These are phyloP conservation scores for Chlorodrepanis virens DNA, from an alignment of 2,113 vertebrate genomes.

Conservation along the genomic window DNA sequence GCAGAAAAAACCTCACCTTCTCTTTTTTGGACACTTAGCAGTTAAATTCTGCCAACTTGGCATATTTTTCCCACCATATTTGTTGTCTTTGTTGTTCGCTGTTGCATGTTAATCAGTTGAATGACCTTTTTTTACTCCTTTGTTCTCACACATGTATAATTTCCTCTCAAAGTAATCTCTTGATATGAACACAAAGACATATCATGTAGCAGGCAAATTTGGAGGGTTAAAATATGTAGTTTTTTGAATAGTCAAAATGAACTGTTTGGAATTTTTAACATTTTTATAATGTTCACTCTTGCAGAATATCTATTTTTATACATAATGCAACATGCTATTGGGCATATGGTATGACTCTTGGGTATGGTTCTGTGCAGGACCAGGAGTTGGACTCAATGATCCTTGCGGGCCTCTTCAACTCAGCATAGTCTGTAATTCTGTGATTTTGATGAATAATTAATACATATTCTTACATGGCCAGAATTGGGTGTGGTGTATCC, in stretches of 20 bases:
- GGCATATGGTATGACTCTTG: not conserved
- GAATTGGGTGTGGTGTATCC: not conserved
- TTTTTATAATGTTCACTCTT: not conserved
- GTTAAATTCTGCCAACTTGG: not conserved
- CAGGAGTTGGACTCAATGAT: not conserved
- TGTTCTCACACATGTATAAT: not conserved
- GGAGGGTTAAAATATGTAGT: not conserved
- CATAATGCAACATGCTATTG: rapidly evolving
- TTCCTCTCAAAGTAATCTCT: not conserved
- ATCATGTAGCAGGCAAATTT: not conserved
- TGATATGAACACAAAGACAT: not conserved
- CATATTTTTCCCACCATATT: not conserved
- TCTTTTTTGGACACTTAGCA: not conserved
- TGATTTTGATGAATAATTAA: not conserved
- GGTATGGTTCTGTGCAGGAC: not conserved
- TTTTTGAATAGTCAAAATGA: not conserved
- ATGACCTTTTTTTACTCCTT: not conserved
- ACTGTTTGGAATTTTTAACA: not conserved
- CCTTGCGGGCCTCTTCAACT: not conserved
- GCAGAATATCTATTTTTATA: not conserved
- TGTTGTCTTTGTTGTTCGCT: not conserved
- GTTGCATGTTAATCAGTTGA: not conserved
- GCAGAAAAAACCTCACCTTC: not conserved
- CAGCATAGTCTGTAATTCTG: not conserved
- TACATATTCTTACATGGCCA: not conserved